Base-by-base conservation (phyloP, 2,797 vertebrate species). In the Sebastes minor region DNA sequence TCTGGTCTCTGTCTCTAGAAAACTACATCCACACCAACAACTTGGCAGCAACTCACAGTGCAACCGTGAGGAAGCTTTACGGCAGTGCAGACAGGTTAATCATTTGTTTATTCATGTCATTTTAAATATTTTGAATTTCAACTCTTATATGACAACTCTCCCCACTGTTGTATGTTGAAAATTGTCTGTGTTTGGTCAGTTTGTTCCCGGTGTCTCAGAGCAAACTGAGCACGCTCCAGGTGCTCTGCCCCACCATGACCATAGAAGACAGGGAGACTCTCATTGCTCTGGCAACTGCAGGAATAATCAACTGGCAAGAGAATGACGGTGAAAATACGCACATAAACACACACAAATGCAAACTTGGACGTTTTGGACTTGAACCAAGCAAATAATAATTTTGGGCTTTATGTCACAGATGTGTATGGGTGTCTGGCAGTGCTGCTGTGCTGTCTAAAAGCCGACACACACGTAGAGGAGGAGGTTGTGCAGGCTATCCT, bases 1-100 rank as follows among this genome's bases (percentile, higher is more conserved):
- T 99, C 13, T 99, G 99, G 99, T 96, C 97, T 86, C 93, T 99
- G 90, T 96, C 97, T 73, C 90, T 98, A 79, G 95, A 96, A 81
- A 96, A 95, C 91, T 95, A 96, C 92, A 95, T 98, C 11, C 57
- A 71, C 76, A 88, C 71, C 16, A 94, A 84, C 76, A 92, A 85
- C 5, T 13, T 94, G 72, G 82, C 87, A 71, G 75, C 83, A 52
- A 85, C 92, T 59, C 87, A 87, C 63, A n/a, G 42, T 4, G 10
- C 67, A 52, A 90, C 95, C 16, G 69, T 96, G 73, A 96, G 92
- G 71, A 91, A 78, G 38, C 96, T 98, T 64, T 97, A 96, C 52
- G 89, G 88, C 80, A 94, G 90, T 77, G 90, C 95, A 71, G 96
- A 98, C 87, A 95, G 97, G 98, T 99, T 92, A 85, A 61, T 60